Evolutionary conservation across 2,797 vertebrate genomes (phyloP).

Genomic region (Picus viridis): DNA sequence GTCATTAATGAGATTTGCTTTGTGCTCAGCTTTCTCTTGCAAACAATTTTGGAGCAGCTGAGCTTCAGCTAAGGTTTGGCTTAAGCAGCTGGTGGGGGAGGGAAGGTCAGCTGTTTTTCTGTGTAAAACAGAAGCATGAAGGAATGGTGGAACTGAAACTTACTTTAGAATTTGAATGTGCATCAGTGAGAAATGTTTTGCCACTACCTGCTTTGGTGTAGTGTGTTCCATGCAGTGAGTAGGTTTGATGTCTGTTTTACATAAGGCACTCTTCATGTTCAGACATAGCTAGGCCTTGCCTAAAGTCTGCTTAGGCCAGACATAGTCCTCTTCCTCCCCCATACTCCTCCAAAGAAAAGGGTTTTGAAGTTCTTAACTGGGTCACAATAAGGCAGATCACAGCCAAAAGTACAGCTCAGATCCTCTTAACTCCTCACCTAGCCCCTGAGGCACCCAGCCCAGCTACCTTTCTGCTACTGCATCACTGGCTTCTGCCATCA

Average conservation of each 20-base stretch:
- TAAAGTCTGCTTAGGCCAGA: not conserved
- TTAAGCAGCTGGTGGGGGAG: not conserved
- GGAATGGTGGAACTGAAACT: constrained; percentile 41
- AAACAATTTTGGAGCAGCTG: not conserved
- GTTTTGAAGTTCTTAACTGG: not conserved
- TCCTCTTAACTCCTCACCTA: not conserved
- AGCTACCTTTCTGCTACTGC: not conserved
- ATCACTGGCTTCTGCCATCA: not conserved
- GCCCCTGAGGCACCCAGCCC: rapidly evolving
- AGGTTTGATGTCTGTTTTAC: not conserved
- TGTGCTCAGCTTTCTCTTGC: not conserved
- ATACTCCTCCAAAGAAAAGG: not conserved
- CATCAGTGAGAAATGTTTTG: not conserved
- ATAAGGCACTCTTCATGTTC: not conserved
- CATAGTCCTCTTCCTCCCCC: not conserved
- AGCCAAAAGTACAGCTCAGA: not conserved
- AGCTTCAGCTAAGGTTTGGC: not conserved
- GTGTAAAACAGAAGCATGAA: constrained; percentile 14
- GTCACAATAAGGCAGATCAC: not conserved
- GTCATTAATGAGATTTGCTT: not conserved
- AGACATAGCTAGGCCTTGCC: not conserved
- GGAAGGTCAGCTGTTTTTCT: constrained; percentile 14
- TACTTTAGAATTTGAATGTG: not conserved
- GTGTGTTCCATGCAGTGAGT: not conserved
- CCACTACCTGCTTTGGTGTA: not conserved